Evolutionary conservation across 1,140 invertebrate species (phyloP).

Genomic region (Calephelis virginiensis): DNA sequence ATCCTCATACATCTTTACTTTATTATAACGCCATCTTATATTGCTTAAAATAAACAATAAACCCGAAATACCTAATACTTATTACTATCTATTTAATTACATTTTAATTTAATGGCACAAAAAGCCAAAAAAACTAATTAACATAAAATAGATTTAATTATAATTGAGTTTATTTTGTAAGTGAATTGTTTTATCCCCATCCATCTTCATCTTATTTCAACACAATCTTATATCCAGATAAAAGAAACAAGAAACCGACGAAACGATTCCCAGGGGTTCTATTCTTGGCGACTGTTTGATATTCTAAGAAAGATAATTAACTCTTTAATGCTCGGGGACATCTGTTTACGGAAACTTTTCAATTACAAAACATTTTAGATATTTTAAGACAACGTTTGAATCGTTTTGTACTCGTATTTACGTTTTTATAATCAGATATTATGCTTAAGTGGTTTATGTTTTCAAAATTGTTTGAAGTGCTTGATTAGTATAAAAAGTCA

Average conservation of each 20-base stretch:
- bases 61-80: too few relatives aligned
- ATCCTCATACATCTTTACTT: too few relatives aligned
- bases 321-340: conserved; percentile 65
- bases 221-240: conserved; percentile 22
- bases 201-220: conserved; percentile 19
- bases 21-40: too few relatives aligned
- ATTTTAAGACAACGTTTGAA: conserved; percentile 9
- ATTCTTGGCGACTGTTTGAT: conserved; percentile 46
- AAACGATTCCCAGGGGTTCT: conserved; percentile 57
- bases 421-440: conserved; percentile 9
- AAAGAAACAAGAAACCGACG: conserved; percentile 44
- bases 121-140: too few relatives aligned
- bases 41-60: too few relatives aligned
- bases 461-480: conserved; percentile 3
- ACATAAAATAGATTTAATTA: too few relatives aligned
- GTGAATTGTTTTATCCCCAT: neutral
- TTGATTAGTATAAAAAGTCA: neutral
- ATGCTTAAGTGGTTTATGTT: conserved; percentile 7
- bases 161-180: neutral
- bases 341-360: conserved; percentile 50
- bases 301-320: conserved; percentile 70
- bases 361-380: conserved; percentile 33
- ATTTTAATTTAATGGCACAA: too few relatives aligned
- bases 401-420: conserved; percentile 7
- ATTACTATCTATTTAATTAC: too few relatives aligned